phyloP scores from a whole-genome alignment of 1,140 invertebrate species.

The Pseudomyrmex gracilis region DNA sequence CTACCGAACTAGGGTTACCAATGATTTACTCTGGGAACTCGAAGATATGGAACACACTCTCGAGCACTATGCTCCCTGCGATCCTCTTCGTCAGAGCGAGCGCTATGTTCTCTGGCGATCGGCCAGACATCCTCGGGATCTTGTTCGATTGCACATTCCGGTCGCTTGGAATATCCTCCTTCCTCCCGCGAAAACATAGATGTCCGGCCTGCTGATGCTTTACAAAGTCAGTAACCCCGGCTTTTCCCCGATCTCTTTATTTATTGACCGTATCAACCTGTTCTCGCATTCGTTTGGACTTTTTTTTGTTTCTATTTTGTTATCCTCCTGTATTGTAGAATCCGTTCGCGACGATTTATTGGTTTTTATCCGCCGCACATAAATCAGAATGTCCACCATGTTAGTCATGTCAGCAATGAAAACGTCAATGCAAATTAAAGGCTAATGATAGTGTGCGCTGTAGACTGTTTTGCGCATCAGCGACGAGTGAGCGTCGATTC shows the following conservation, averaged over 20 bases:
- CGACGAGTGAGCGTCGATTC: background rate
- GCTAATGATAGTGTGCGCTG: background rate
- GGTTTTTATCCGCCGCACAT: slow-evolving; percentile 5
- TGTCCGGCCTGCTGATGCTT: slow-evolving; percentile 22
- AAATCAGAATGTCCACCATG: background rate
- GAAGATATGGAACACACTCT: slow-evolving; percentile 41
- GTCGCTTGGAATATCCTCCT: slow-evolving; percentile 31
- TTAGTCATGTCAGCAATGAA: background rate
- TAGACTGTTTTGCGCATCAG: background rate
- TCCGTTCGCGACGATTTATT: slow-evolving; percentile 32
- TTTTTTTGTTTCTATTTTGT: slow-evolving; percentile 27
- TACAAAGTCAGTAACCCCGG: slow-evolving; percentile 33
- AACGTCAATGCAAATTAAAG: background rate
- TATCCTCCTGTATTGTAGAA: background rate
- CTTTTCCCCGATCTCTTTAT: background rate
- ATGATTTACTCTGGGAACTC: slow-evolving; percentile 50
- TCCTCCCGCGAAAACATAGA: slow-evolving; percentile 40
- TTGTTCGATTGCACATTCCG: slow-evolving; percentile 53
- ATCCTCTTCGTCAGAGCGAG: slow-evolving; percentile 37
- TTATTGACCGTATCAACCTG: background rate
- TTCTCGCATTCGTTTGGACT: slow-evolving; percentile 26
- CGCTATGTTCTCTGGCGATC: slow-evolving; percentile 64
- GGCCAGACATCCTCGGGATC: slow-evolving; percentile 63
- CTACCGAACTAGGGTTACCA: slow-evolving; percentile 28
- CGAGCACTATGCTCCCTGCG: slow-evolving; percentile 37